Evolutionary conservation across 1,140 invertebrate species (phyloP).

Genomic region (Drosophila sechellia): DNA sequence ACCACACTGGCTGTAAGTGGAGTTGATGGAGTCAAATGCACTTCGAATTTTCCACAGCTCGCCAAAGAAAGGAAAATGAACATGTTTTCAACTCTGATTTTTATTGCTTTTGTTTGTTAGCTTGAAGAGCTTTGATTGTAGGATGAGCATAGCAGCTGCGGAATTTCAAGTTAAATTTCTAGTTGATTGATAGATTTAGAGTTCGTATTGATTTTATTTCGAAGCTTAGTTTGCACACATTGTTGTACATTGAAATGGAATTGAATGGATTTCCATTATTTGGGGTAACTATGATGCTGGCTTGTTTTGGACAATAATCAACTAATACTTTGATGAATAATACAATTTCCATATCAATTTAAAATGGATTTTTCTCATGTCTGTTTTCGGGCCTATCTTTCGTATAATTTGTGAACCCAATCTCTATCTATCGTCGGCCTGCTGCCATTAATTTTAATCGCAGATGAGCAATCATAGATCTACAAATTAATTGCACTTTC

Average conservation of each 20-base stretch:
- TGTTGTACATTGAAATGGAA: neutral
- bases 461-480: constrained; percentile 24
- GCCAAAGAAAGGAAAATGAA: constrained; percentile 47
- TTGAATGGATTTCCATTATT: neutral
- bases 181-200: constrained; percentile 16
- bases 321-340: too few relatives aligned
- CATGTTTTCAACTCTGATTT: constrained; percentile 30
- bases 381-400: too few relatives aligned
- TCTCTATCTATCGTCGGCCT: neutral
- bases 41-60: constrained; percentile 30
- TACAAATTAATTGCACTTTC: constrained; percentile 64
- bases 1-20: constrained; percentile 56
- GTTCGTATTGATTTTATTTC: constrained; percentile 21
- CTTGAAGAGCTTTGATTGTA: constrained; percentile 10
- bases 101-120: constrained; percentile 28
- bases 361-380: neutral
- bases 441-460: constrained; percentile 2
- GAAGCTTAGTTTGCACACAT: neutral
- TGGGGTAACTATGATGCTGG: neutral
- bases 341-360: neutral
- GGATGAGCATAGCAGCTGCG: constrained; percentile 17
- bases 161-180: neutral
- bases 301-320: too few relatives aligned
- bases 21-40: constrained; percentile 50
- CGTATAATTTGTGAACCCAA: neutral